A percentile compares a stretch with the other conserved stretches of the same genome.
Conservation (phyloP, 2,797 vertebrate genomes). For the Psittacula derbiana region DNA sequence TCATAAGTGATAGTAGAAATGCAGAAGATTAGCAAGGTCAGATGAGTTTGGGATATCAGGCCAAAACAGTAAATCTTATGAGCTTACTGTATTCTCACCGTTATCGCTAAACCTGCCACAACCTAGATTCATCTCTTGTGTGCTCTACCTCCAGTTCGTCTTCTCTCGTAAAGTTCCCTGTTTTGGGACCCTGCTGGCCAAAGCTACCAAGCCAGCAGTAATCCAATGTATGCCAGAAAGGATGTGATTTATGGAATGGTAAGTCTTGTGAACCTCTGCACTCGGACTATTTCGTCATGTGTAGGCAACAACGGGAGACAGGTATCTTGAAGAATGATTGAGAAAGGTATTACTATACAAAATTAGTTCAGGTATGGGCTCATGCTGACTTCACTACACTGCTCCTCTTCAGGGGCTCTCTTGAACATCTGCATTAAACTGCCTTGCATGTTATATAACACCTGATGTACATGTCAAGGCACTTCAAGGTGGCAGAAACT, state of each 20-base stretch:
- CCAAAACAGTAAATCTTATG: conserved; percentile 45
- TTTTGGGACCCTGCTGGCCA: not conserved
- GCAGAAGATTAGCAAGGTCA: conserved; percentile 58
- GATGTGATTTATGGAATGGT: not conserved
- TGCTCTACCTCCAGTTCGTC: not conserved
- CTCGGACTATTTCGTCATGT: not conserved
- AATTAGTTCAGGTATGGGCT: not conserved
- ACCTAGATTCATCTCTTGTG: fast-evolving
- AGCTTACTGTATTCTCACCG: not conserved
- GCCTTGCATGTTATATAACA: not conserved
- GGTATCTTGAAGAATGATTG: not conserved
- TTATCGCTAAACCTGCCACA: not conserved
- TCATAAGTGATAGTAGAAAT: conserved; percentile 55
- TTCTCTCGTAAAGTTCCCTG: not conserved
- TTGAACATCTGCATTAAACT: not conserved
- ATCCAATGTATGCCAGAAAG: not conserved
- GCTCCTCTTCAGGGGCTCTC: not conserved
- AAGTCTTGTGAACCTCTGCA: not conserved
- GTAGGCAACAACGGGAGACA: not conserved
- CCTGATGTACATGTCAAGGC: not conserved
- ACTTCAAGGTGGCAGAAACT: not conserved
- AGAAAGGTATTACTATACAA: not conserved
- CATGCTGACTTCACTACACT: not conserved
- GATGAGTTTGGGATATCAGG: conserved; percentile 43
- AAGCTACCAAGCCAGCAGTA: not conserved